Base-by-base conservation (phyloP, 2,113 vertebrate genomes). In the Caranx melampygus region DNA sequence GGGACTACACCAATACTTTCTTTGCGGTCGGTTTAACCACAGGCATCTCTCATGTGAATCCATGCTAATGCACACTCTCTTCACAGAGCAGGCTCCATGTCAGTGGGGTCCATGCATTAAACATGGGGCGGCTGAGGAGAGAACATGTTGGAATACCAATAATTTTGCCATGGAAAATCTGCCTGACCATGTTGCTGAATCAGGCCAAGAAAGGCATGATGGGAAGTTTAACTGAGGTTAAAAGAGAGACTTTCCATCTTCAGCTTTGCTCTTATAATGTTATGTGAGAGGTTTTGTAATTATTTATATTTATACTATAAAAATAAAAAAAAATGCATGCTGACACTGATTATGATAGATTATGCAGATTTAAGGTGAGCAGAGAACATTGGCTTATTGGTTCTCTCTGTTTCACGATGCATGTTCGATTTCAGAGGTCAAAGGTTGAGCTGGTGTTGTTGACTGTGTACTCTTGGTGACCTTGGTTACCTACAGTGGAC, bases 81-180 rank as follows among this genome's bases (percentile, higher is more conserved):
- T 78, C 68, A 35, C 31, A 34, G 61, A 55, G 47, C 57, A 3
- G 40, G 65, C 75, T 73, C 54, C 35, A 62, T 63, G 61, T 72
- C 72, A 34, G 60, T 14, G 54, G 21, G 45, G 18, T 11, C 20
- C 77, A 89, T 92, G 86, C 86, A 90, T 89, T 88, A 88, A 88
- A 86, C 83, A 91, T 87, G 75, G 37, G 3, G 55, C 18, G 6
- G 74, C 45, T 51, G 26, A 79, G 45, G 42, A 64, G 58, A 70
- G 62, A 63, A 55, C 42, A 26, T 75, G 42, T 60, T 62, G 67
- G 57, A 89, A 74, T 75, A 76, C 14, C 61, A 87, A 80, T 57
- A 20, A 1, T 60, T 72, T 77, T 62, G 0, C 67, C 26, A 35
- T 47, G 42, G 18, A 73, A 81, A 71, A 60, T 63, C 33, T 52